These are phyloP conservation scores for Syrmaticus mikado DNA, from an alignment of 2,113 vertebrate species.

Conservation along the genomic window DNA sequence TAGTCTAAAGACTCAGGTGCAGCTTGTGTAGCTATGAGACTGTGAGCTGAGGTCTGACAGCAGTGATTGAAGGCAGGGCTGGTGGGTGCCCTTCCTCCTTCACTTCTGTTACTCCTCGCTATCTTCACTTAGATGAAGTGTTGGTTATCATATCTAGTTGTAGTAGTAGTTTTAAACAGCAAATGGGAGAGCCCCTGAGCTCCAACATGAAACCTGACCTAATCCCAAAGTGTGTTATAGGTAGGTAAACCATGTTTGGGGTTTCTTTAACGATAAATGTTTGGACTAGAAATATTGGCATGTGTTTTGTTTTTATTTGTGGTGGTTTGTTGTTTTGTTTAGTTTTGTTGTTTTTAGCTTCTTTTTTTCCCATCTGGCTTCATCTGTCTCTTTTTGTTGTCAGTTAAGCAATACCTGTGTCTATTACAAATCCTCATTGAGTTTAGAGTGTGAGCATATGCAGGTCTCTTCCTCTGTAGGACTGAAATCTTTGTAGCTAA, in stretches of 20 bases:
- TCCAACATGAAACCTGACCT: background rate
- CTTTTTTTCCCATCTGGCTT: background rate
- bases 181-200: background rate
- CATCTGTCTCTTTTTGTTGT: background rate
- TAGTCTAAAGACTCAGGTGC: background rate
- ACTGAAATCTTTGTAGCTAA: background rate
- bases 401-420: background rate
- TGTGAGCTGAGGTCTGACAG: background rate
- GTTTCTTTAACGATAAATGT: background rate
- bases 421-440: fast-evolving
- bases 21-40: background rate
- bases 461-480: background rate
- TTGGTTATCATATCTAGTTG: background rate
- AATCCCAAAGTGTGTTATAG: background rate
- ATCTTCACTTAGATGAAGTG: background rate
- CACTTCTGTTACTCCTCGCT: background rate
- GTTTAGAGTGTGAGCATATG: background rate
- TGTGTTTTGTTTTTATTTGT: no score
- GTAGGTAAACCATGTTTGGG: background rate
- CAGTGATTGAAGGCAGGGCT: background rate
- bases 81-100: background rate
- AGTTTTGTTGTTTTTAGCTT: background rate
- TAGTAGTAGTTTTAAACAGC: background rate
- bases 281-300: background rate
- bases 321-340: no score